These are phyloP conservation scores for Crematogaster levior DNA, from an alignment of 2,888 invertebrate species.

Conservation along the genomic window DNA sequence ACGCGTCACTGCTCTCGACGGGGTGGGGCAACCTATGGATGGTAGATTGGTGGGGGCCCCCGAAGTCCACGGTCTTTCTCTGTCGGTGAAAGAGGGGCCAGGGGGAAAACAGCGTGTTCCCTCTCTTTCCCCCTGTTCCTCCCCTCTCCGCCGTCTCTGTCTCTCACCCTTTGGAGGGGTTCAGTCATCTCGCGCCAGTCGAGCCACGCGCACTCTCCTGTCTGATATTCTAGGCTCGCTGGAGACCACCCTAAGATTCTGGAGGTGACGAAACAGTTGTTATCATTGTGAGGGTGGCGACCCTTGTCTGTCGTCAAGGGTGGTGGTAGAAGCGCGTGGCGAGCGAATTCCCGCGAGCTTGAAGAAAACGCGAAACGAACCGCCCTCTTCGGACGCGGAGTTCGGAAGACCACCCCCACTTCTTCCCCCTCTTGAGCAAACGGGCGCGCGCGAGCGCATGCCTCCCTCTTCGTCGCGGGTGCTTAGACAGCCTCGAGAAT, in stretches of 20 bases:
- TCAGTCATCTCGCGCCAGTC: conserved; percentile 85
- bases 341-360: conserved; percentile 28
- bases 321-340: conserved; percentile 31
- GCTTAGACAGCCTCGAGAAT: conserved; percentile 52
- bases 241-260: conserved; percentile 57
- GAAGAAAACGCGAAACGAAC: conserved; percentile 67
- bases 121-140: conserved; percentile 61
- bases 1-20: conserved; percentile 68
- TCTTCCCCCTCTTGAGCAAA: conserved; percentile 63
- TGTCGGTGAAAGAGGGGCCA: conserved; percentile 41
- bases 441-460: conserved; percentile 15
- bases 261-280: conserved; percentile 33
- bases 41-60: conserved; percentile 62
- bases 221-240: conserved; percentile 66
- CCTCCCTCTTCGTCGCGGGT: conserved; percentile 52
- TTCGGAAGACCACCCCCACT: conserved; percentile 69
- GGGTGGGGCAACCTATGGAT: conserved; percentile 70
- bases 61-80: conserved; percentile 57
- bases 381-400: conserved; percentile 70
- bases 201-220: conserved; percentile 80
- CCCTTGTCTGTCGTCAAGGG: conserved; percentile 9
- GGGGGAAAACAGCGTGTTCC: conserved; percentile 54
- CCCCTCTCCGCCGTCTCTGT: conserved; percentile 71
- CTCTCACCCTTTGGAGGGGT: conserved; percentile 75
- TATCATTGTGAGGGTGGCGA: conserved; percentile 39